Base-by-base conservation (phyloP, 1,140 invertebrate genomes). In the Macrotrachela quadricornifera region DNA sequence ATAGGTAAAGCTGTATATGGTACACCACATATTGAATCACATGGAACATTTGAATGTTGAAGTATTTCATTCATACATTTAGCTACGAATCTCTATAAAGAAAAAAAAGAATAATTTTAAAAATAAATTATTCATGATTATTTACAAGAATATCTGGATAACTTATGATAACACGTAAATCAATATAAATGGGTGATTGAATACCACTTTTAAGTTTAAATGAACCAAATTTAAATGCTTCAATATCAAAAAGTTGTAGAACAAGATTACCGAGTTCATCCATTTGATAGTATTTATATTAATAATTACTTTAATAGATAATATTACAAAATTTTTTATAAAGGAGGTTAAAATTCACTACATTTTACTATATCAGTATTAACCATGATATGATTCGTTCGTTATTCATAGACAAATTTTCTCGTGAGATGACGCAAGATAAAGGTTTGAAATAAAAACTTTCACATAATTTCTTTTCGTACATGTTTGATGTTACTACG, bases 1-100 rank as follows among this genome's bases (percentile, higher is more conserved):
- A 97, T 76, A 0, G 91, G 88, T 16, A 97, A 67, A 10, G 90
- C 92, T 15, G 88, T 92, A 61, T 95, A 96, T 0, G 92, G 90
- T 0, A 97, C 90, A 11, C 91, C 91, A 73, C 91, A 95, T 16
- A 96, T 65, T 58, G 82, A 76, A 59, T 82, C 75, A 57, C 73
- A 75, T 10, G 71, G 61, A 16, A 61, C 37, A 14, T 67, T 63
- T 45, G 69, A 60, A 42, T 72, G 58, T 55, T 75, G 62, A 14
- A 75, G 68, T 55, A 76, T 70, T 36, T 77, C 72, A 66, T 77
- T 78, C 3, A 88, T 62, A 17, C 80, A 62, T 56, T 76, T 70
- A 2, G 80, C 73, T 41, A 88, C 74, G 15, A 67, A 64, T 60
- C 74, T 71, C 80, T 83, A 59, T 42, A 66, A 68, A 49, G 40